Conservation (phyloP, 1,140 invertebrate genomes). For the Oppia nitens region DNA sequence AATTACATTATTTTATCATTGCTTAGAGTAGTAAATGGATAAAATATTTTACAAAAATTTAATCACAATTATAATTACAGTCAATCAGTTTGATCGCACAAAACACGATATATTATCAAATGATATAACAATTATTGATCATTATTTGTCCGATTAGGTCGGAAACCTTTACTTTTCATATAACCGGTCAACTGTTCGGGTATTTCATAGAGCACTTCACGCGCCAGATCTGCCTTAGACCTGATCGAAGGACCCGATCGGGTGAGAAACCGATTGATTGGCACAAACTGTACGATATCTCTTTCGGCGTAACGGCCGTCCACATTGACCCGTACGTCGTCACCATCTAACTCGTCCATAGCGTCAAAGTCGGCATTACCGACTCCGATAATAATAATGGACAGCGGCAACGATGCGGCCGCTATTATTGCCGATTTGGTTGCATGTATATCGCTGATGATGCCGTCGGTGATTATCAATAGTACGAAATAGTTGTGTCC, state of each 20-base stretch:
- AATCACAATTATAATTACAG: too few species aligned
- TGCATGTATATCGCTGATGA: constrained; percentile 43
- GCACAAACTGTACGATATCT: constrained; percentile 20
- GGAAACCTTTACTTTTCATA: constrained; percentile 5
- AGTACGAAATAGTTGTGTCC: constrained; percentile 33
- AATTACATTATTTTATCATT: too few species aligned
- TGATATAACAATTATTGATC: too few species aligned
- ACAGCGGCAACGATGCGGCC: constrained; percentile 38
- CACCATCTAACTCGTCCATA: not conserved
- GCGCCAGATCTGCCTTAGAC: constrained; percentile 28
- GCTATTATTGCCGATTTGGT: constrained; percentile 38
- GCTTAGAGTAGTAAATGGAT: too few species aligned
- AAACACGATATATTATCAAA: too few species aligned
- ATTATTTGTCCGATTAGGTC: too few species aligned
- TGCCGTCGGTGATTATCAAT: constrained; percentile 46
- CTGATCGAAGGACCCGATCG: constrained; percentile 17
- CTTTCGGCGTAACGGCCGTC: not conserved
- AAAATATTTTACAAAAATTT: too few species aligned
- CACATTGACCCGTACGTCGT: not conserved
- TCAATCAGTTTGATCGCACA: too few species aligned
- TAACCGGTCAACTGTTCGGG: constrained; percentile 38
- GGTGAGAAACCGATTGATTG: constrained; percentile 6
- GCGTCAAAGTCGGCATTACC: not conserved
- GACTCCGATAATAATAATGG: constrained; percentile 35
- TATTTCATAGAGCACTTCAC: constrained; percentile 43